phyloP scores from a whole-genome alignment of 1,140 invertebrate genomes.

The Cydia pomonella region DNA sequence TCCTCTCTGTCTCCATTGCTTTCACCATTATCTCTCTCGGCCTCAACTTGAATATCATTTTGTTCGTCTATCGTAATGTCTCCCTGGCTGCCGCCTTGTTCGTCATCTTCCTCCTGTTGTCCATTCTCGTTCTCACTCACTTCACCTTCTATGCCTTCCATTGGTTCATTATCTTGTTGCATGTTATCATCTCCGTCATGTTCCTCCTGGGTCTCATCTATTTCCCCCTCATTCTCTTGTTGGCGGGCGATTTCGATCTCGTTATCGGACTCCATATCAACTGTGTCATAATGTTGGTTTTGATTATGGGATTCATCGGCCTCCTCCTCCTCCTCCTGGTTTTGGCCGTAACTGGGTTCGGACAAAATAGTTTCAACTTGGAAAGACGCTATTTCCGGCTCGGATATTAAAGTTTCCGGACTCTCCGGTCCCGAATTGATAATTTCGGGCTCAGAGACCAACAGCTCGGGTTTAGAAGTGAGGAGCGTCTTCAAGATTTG shows the following conservation, averaged over 20 bases:
- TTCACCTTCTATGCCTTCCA: constrained; percentile 37
- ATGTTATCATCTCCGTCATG: constrained; percentile 37
- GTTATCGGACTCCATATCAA: constrained; percentile 74
- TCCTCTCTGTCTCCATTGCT: constrained; percentile 51
- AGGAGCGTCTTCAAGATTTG: constrained; percentile 78
- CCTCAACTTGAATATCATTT: constrained; percentile 51
- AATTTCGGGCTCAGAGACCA: constrained; percentile 75
- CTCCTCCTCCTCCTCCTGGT: constrained; percentile 56
- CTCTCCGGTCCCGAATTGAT: constrained; percentile 75
- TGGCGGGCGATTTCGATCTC: constrained; percentile 74
- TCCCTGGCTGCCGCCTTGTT: constrained; percentile 49
- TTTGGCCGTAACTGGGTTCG: constrained; percentile 64
- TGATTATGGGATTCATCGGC: constrained; percentile 59
- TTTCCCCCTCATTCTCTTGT: constrained; percentile 46
- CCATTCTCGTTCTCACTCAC: constrained; percentile 35
- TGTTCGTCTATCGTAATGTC: constrained; percentile 22
- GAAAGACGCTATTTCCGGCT: constrained; percentile 76
- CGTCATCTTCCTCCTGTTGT: constrained; percentile 37
- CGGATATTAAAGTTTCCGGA: constrained; percentile 77
- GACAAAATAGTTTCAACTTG: constrained; percentile 78
- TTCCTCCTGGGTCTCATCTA: constrained; percentile 34
- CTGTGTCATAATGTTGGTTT: constrained; percentile 68
- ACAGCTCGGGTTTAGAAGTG: constrained; percentile 70
- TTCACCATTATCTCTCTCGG: constrained; percentile 54
- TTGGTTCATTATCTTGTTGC: constrained; percentile 49